Conservation (phyloP, 1,140 invertebrate species). For the Drosophila biarmipes region DNA sequence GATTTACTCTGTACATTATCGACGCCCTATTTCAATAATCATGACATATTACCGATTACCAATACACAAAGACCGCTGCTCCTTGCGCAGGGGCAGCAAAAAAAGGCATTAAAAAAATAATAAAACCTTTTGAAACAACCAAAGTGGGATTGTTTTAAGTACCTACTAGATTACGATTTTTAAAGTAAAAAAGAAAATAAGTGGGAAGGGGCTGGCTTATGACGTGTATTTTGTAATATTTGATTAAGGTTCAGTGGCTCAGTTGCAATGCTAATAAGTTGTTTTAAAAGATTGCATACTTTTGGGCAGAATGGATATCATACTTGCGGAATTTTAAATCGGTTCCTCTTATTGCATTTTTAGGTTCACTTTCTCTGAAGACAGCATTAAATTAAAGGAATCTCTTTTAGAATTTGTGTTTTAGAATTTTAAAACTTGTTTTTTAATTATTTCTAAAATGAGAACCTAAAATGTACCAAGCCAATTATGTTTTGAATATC, state of each 20-base stretch:
- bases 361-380: no score
- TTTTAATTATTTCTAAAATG: no score
- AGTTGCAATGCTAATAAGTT: background rate
- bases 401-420: no score
- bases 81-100: constrained; percentile 14
- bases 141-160: constrained; percentile 9
- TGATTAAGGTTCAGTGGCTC: background rate
- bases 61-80: constrained; percentile 51
- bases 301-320: background rate
- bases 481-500: no score
- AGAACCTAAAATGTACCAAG: no score
- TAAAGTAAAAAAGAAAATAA: background rate
- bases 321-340: no score
- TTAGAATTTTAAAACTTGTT: no score
- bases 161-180: background rate
- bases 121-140: constrained; percentile 32
- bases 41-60: constrained; percentile 59
- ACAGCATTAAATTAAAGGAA: no score
- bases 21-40: constrained; percentile 72
- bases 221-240: background rate
- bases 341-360: no score
- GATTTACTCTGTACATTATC: constrained; percentile 44
- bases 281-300: background rate
- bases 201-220: background rate
- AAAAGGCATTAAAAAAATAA: constrained; percentile 58